Conservation (phyloP, 2,888 invertebrate genomes). For the Eurois occulta region DNA sequence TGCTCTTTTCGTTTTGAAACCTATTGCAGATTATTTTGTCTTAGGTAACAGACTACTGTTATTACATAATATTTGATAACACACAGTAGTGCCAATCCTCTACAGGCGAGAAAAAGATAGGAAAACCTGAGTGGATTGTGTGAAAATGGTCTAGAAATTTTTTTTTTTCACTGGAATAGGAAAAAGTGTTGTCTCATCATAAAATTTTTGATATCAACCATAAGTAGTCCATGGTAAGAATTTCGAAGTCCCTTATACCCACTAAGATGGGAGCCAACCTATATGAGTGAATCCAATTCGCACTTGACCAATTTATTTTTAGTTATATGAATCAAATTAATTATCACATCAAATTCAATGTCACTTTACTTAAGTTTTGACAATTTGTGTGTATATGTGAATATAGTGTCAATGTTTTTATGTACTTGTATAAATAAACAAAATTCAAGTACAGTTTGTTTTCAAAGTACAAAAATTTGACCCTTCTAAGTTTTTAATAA, state of each 20-base stretch:
- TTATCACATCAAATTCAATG: constrained; percentile 54
- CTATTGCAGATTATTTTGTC: background rate
- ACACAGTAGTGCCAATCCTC: background rate
- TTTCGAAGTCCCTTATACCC: no score
- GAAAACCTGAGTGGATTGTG: background rate
- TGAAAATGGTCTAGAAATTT: background rate
- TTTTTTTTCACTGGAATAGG: background rate
- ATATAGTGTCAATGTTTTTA: constrained; percentile 56
- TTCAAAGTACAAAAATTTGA: constrained; percentile 7
- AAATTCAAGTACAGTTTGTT: constrained; percentile 29
- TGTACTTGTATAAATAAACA: constrained; percentile 43
- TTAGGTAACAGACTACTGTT: background rate
- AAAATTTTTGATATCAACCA: no score
- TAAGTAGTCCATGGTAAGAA: no score
- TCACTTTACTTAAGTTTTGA: constrained; percentile 21
- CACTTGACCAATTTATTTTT: constrained; percentile 23
- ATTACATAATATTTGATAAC: background rate
- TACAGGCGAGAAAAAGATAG: background rate
- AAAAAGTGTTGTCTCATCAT: background rate
- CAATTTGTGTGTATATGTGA: constrained; percentile 56
- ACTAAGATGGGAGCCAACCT: background rate
- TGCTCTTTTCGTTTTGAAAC: background rate
- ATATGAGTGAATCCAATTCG: background rate
- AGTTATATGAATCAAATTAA: constrained; percentile 37
- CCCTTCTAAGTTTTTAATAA: constrained; percentile 6